A percentile compares a stretch with the other conserved stretches of the same genome.
These are phyloP conservation scores for Drosophila rubida DNA, from an alignment of 2,888 invertebrate species.

Conservation along the genomic window DNA sequence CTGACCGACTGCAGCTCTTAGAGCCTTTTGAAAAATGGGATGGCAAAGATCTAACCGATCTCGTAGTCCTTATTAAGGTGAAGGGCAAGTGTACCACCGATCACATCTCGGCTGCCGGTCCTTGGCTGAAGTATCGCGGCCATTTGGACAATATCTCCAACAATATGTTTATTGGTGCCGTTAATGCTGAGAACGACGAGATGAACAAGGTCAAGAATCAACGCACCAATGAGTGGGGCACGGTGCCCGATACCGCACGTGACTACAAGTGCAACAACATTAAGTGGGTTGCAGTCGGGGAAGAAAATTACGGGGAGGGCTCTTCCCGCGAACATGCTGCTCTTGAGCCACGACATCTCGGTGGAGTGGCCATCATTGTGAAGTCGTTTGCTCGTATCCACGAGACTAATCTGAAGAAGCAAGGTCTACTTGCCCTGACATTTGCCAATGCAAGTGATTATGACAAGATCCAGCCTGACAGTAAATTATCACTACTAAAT, in stretches of 20 bases:
- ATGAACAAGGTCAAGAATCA: constrained; percentile 98
- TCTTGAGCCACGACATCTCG: constrained; percentile 97
- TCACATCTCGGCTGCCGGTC: constrained; percentile 99
- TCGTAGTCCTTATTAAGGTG: constrained; percentile 97
- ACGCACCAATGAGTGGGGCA: constrained; percentile 92
- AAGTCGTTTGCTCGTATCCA: constrained; percentile 99
- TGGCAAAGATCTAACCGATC: constrained; percentile 95
- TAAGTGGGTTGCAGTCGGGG: constrained; percentile 95
- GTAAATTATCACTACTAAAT: constrained; percentile 91
- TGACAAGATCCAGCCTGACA: constrained; percentile 96
- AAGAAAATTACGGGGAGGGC: constrained; percentile 95
- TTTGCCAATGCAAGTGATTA: constrained; percentile 97
- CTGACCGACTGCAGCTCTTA: constrained; percentile 96
- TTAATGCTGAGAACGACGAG: constrained; percentile 93
- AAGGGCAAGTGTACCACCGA: constrained; percentile 99
- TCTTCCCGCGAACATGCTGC: constrained; percentile 99
- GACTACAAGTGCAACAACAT: constrained; percentile 95
- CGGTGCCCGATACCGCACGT: constrained; percentile 97
- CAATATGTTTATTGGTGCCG: constrained; percentile 98
- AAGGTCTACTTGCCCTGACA: constrained; percentile 97
- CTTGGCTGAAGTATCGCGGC: constrained; percentile 99
- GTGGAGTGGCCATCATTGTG: constrained; percentile 98
- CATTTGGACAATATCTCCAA: constrained; percentile 99
- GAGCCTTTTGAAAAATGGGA: constrained; percentile 97
- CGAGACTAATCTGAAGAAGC: constrained; percentile 99